Percentiles rank a stretch among this genome's conserved stretches.
Conservation (phyloP, 2,113 vertebrate genomes). For the Lates calcarifer region DNA sequence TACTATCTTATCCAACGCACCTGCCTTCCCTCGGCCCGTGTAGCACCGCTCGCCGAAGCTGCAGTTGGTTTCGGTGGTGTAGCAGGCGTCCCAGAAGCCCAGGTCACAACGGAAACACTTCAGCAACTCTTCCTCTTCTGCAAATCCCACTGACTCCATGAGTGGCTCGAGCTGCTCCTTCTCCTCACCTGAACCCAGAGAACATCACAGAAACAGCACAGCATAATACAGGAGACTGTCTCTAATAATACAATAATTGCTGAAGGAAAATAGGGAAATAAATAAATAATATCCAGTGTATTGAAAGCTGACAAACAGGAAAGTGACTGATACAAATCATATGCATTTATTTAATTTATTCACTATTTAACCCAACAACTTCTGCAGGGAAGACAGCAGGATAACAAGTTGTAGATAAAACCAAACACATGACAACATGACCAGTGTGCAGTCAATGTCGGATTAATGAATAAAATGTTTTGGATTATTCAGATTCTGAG, state of each 20-base stretch:
- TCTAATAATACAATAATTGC: not conserved
- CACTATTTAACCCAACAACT: not conserved
- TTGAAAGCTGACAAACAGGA: not conserved
- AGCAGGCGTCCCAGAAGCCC: constrained; percentile 81
- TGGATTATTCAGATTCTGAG: constrained; percentile 30
- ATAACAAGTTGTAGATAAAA: not conserved
- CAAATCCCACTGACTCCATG: constrained; percentile 28
- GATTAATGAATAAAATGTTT: not conserved
- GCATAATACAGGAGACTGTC: not conserved
- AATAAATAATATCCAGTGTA: not conserved
- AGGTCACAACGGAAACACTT: constrained; percentile 79
- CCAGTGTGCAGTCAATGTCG: not conserved
- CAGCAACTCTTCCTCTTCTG: constrained; percentile 45
- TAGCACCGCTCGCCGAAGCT: constrained; percentile 72
- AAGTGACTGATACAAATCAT: not conserved
- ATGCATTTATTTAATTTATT: not conserved
- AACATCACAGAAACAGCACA: constrained; percentile 9
- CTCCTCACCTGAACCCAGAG: constrained; percentile 60
- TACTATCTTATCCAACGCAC: constrained; percentile 47
- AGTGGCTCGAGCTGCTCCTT: constrained; percentile 49
- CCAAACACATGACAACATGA: not conserved
- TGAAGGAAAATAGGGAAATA: not conserved
- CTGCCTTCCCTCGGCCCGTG: constrained; percentile 77
- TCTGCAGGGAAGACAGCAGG: not conserved
- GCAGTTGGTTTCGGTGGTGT: constrained; percentile 76